Percentiles rank a stretch among this genome's conserved stretches.
These are phyloP conservation scores for Rostratula benghalensis DNA, from an alignment of 2,113 vertebrate species.

Conservation along the genomic window DNA sequence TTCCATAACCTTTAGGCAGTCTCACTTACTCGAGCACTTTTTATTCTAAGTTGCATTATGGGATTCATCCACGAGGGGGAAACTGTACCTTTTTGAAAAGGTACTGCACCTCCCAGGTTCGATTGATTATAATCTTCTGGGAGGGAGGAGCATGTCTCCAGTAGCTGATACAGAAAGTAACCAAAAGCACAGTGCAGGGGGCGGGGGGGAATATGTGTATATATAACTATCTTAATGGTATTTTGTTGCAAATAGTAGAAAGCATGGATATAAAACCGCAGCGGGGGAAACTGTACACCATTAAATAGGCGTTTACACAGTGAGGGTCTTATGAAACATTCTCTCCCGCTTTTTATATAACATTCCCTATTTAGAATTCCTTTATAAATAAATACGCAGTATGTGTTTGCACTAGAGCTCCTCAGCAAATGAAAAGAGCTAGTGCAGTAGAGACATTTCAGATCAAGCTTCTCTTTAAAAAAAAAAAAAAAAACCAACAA, in stretches of 20 bases:
- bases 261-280: conserved; percentile 70
- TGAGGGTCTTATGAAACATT: conserved; percentile 61
- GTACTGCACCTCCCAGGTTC: conserved; percentile 40
- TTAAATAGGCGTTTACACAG: conserved; percentile 63
- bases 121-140: not conserved
- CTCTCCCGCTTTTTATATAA: conserved; percentile 64
- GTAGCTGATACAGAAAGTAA: conserved; percentile 39
- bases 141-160: conserved; percentile 45
- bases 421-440: conserved; percentile 42
- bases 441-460: conserved; percentile 67
- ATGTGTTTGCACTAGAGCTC: conserved; percentile 59
- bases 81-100: conserved; percentile 43
- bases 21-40: conserved; percentile 66
- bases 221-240: conserved; percentile 69
- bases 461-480: conserved; percentile 62
- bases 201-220: conserved; percentile 29
- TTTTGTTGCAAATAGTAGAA: conserved; percentile 73
- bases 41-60: conserved; percentile 56
- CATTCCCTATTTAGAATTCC: conserved; percentile 75
- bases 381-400: conserved; percentile 48
- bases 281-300: conserved; percentile 63
- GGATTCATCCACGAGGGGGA: conserved; percentile 55
- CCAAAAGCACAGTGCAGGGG: conserved; percentile 69
- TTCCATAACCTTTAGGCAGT: conserved; percentile 50
- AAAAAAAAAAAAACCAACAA: not conserved